Evolutionary conservation across 2,797 vertebrate genomes (phyloP), one percentile per base, ranked within the genome.

Genomic region (Rhyacichthys aspro): DNA sequence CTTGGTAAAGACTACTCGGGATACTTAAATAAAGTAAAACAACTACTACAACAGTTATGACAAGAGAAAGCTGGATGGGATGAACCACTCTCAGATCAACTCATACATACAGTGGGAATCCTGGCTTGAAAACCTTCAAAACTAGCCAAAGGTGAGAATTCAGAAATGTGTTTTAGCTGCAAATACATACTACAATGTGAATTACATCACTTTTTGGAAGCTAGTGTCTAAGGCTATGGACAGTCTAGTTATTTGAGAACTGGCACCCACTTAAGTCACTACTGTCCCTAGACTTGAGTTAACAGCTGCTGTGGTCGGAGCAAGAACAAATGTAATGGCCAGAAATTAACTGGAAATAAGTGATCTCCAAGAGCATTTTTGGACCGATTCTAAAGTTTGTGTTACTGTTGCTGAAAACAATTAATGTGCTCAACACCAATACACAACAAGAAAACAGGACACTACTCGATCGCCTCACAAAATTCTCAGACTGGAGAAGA

Each of bases 401-500:
- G 59, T 66, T 36, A 46, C 11, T 52, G 61, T 65, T 72, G 18
- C 8, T 67, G 0, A 5, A 17, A n/a, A 71, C 43, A 9, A 19
- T 9, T 2, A 10, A 65, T 7, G 67, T 66, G 1, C 19, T 15
- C 11, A 57, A 39, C 18, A 72, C 63, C 2, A 28, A 45, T 11
- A 38, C n/a, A 52, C 12, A 33, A 46, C 43, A 53, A 15, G 47
- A 60, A 39, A 28, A 37, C 1, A 62, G 44, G 23, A 61, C 42
- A 14, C 2, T 76, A 5, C 41, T 60, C 5, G 48, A 76, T 16
- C 42, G 17, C 11, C 41, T 74, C 9, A 2, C 17, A 0, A 66
- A 60, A 34, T 70, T 78, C 16, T 52, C 63, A 7, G 52, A 56
- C 15, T 72, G 72, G 57, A 68, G 8, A n/a, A 80, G 43, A 52